Base-by-base conservation (phyloP, 2,797 vertebrate species). In the Syncerus caffer region DNA sequence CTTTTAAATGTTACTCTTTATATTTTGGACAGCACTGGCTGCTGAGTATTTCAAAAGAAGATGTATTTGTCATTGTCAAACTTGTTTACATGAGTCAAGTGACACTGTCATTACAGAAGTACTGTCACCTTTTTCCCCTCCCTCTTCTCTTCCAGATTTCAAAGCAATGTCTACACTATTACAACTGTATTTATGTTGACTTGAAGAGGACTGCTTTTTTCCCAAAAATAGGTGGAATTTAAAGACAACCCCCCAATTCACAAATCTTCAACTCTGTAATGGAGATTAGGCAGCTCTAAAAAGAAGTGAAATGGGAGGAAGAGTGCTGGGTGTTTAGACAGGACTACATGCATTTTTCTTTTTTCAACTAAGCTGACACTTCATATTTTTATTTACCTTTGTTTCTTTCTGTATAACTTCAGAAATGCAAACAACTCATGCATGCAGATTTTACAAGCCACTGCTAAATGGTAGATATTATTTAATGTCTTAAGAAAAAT, bases 41-140 rank as follows among this genome's bases (percentile, higher is more conserved):
- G 58, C 13, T 87, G 95, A 96, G 19, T 71, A 93, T 47, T 95
- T 98, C 58, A 53, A 57, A 60, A 62, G 8, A 74, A 98, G 97
- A 62, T 94, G 7, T 96, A 51, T 96, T 84, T 97, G 90, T 97
- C 93, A 96, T 45, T 95, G 64, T 92, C 95, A 95, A 34, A 84
- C 38, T 27, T 97, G 55, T 88, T 93, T 87, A 84, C 50, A 50
- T 85, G 85, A 94, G 96, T 98, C 90, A 97, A 47, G 14, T 38
- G 79, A 58, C 58, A 96, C 9, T 85, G 62, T 93, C 91, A 78
- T 0, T 80, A n/a, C 58, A 97, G 78, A 64, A 90, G 51, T 55
- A 91, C 31, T n/a, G 76, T 58, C 76, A 91, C 27, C 87, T 96
- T 95, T 95, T 47, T 84, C 38, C 58, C 29, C 12, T 71, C 80